A percentile compares a stretch with the other conserved stretches of the same genome.
Conservation (phyloP, 2,113 vertebrate species). For the Jaculus jaculus region DNA sequence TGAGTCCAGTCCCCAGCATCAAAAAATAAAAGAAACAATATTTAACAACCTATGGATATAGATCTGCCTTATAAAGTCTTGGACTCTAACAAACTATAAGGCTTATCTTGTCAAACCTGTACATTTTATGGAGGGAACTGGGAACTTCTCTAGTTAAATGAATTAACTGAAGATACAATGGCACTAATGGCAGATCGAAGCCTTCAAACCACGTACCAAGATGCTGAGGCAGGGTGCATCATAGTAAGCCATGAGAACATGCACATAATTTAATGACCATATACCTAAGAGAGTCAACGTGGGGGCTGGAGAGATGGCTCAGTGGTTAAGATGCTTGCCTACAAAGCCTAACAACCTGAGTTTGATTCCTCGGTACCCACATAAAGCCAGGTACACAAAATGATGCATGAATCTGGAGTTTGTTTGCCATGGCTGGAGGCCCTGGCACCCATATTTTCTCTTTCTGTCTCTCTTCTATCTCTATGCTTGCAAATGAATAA, state of each 20-base stretch:
- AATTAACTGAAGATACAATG: neutral
- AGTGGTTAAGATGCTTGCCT: neutral
- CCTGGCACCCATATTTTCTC: no score
- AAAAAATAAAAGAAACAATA: neutral
- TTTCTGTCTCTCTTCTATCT: no score
- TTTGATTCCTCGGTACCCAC: no score
- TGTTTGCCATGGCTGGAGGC: no score
- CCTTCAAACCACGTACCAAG: neutral
- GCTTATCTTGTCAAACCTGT: neutral
- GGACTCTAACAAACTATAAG: neutral
- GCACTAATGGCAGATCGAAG: neutral
- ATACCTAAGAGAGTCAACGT: neutral
- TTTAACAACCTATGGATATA: neutral
- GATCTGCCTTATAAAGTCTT: slow-evolving; percentile 1
- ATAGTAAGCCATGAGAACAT: neutral
- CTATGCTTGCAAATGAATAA: no score
- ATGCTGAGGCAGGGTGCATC: neutral
- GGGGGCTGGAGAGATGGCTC: no score
- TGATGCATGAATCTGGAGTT: no score
- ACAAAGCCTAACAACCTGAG: no score
- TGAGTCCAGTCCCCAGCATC: no score
- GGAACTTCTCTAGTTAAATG: neutral
- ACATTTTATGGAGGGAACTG: neutral
- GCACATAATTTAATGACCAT: neutral
- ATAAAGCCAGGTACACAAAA: no score